Evolutionary conservation across 64 coral and sea anemone genomes (phyloP).

Genomic region (Pocillopora damicornis): DNA sequence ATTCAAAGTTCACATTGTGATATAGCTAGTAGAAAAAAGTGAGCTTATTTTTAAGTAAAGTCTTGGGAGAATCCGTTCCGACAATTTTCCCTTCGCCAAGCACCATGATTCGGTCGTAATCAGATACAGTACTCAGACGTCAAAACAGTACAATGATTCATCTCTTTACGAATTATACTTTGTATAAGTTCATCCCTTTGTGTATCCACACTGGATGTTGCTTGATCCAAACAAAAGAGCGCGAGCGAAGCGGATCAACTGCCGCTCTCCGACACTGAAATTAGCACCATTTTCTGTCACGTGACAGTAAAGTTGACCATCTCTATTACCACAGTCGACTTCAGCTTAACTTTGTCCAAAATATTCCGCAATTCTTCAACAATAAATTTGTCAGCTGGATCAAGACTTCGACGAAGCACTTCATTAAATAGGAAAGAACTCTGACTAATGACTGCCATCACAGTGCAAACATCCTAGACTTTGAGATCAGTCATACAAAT

Average conservation of each 20-base stretch:
- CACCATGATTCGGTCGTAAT: not conserved
- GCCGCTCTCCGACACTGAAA: not conserved
- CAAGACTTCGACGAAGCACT: not conserved
- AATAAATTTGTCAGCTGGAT: not conserved
- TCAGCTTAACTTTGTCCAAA: not conserved
- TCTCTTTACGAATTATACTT: not conserved
- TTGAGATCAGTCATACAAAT: not conserved
- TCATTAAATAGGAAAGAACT: conserved; percentile 5
- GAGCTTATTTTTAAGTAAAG: not conserved
- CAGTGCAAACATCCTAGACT: not conserved
- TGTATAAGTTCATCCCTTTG: not conserved
- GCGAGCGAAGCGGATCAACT: conserved; percentile 4
- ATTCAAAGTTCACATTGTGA: not conserved
- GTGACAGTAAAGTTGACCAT: not conserved
- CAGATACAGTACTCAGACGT: not conserved
- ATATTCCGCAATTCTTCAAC: not conserved
- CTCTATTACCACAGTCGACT: not conserved
- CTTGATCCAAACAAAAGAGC: not conserved
- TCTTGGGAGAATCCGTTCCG: not conserved
- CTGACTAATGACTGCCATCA: not conserved
- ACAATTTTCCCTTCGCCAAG: not conserved
- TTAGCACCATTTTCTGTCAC: not conserved
- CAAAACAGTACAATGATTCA: not conserved
- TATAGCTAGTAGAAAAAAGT: not conserved
- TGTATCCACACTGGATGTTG: not conserved